Base-by-base conservation (phyloP, 2,113 vertebrate genomes). In the Alces alces region DNA sequence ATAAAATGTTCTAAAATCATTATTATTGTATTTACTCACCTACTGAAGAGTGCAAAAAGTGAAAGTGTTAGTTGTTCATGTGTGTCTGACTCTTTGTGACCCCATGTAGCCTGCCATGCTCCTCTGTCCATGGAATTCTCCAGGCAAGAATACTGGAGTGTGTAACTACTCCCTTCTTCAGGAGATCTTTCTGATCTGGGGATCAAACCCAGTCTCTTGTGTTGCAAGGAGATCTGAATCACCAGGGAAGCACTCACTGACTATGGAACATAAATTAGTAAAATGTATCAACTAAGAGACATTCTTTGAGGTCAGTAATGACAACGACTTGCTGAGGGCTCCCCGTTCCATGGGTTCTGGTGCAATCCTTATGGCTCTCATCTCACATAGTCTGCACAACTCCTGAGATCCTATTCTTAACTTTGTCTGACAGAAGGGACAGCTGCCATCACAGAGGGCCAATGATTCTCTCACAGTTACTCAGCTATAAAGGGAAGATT, bases 291-390 rank as follows among this genome's bases (percentile, higher is more conserved):
- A 45, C 28, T 50, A 30, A 64, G 61, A 66, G 33, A 45, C 28
- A 23, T 19, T 1, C 0, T 28, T 52, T 45, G 30, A 92, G 66
- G 66, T 50, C 13, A 57, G 45, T 2, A 6, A 33, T 54, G 27
- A n/a, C n/a, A 54, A 47, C 28, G 2, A 8, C 0, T 33, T 5
- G 19, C 5, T 61, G 10, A 3, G 3, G 28, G 43, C 19, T 60
- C 16, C 36, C 1, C 25, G 15, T 57, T 7, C 50, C n/a, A 6
- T 1, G 0, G 64, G 30, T 19, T 82, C 17, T 2, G 1, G 28
- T 6, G 6, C 12, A 52, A 10, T 14, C 11, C 45, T 30, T 55
- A 5, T 4, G 39, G 21, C 16, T 36, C 8, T 4, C 6, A 16
- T n/a, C 4, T 17, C 23, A 17, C 28, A 25, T 55, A 15, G 6